Evolutionary conservation across 2,113 vertebrate genomes (phyloP), one percentile per base, ranked within the genome.

Genomic region (Leuciscus idus): DNA sequence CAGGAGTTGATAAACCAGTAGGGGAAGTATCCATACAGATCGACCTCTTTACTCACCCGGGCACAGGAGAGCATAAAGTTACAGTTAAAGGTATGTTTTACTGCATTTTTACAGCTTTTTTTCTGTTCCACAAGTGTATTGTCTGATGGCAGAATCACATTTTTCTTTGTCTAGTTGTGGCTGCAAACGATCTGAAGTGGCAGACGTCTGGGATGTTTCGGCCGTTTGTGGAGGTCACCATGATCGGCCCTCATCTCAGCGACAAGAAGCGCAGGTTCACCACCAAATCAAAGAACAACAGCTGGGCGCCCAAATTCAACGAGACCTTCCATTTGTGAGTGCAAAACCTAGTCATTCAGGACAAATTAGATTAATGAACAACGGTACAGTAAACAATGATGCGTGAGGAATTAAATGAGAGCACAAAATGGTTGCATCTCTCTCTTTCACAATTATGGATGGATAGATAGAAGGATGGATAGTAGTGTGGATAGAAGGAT

Each of bases 271-370:
- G 98, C 91, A 97, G 96, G 87, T 99, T 99, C 88, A 96, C 98
- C 90, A 99, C 98, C 72, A 99, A 99, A 90, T 99, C 98, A 28
- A 99, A 99, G 93, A 99, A 97, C 93, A 99, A 99, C 96, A 98
- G 96, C 95, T 99, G 98, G 98, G 95, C 97, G 28, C 98, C 98
- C 39, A 99, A 99, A 86, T 99, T 97, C 95, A 99, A 98, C 10
- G 98, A 99, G 92, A 99, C 95, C 0, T 99, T 99, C 90, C 96
- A 99, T 89, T 99, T 99, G 98, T 99, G 92, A 97, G 95, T 95
- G 48, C 57, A 76, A 75, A n/a, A 5, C 9, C 26, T 52, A 7
- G 19, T 28, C 6, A 13, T 78, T 48, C 28, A 79, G 23, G 19
- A 55, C 11, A 33, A 28, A 66, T 48, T 5, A 76, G 33, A 62